These are phyloP conservation scores for Pelmatolapia mariae DNA, from an alignment of 2,113 vertebrate genomes.

Conservation along the genomic window DNA sequence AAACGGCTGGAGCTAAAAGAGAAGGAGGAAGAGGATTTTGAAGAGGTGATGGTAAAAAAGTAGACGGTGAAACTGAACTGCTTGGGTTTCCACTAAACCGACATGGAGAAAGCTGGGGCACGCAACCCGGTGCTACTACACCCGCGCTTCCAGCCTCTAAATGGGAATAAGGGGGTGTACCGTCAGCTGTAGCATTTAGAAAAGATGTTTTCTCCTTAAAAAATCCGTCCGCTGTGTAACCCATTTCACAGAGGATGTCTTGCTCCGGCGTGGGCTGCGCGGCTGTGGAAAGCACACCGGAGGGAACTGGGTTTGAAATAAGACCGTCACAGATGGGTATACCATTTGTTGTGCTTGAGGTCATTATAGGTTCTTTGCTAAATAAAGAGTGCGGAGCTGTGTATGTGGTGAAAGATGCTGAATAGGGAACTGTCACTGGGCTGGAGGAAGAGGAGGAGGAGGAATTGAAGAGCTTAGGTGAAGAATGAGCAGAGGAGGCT, in stretches of 20 bases:
- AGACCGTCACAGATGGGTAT: neutral
- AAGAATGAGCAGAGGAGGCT: neutral
- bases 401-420: neutral
- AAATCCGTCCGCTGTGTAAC: neutral
- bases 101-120: neutral
- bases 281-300: neutral
- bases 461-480: neutral
- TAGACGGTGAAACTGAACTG: neutral
- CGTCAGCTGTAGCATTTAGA: neutral
- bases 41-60: neutral
- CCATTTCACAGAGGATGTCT: neutral
- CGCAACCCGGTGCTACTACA: neutral
- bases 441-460: neutral
- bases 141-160: neutral
- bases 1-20: neutral
- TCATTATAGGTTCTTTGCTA: neutral
- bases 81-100: neutral
- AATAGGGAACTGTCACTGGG: neutral
- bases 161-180: neutral
- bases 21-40: neutral
- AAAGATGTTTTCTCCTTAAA: neutral
- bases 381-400: constrained; percentile 17
- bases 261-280: neutral
- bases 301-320: neutral
- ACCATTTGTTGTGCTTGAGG: neutral